These are phyloP conservation scores for Saccopteryx leptura DNA, from an alignment of 2,113 vertebrate genomes.

Conservation along the genomic window DNA sequence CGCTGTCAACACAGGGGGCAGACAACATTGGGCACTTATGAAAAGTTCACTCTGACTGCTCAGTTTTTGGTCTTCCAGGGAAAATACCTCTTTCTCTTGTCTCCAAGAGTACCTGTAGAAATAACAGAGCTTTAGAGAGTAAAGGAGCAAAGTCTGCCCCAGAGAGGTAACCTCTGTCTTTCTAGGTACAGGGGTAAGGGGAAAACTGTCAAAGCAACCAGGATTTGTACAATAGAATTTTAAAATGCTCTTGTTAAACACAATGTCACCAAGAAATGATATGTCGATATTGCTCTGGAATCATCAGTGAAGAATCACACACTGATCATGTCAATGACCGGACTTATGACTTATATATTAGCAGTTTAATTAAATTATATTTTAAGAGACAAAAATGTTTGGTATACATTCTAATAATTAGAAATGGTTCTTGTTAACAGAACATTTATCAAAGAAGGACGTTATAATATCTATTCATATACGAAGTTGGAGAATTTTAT, in stretches of 20 bases:
- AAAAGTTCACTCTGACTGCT: background rate
- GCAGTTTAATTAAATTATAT: conserved; percentile 70
- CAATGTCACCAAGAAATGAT: background rate
- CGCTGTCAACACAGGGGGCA: background rate
- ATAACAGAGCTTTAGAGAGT: background rate
- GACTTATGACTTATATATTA: background rate
- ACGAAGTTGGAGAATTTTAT: conserved; percentile 55
- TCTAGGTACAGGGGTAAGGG: background rate
- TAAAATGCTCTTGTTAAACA: background rate
- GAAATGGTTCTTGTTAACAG: conserved; percentile 21
- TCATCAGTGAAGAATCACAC: background rate
- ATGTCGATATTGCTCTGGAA: background rate
- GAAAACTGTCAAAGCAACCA: background rate
- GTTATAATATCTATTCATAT: conserved; percentile 29
- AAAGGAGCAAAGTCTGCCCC: background rate
- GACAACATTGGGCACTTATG: background rate
- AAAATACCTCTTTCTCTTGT: background rate
- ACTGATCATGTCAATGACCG: background rate
- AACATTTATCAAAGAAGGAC: background rate
- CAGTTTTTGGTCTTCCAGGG: background rate
- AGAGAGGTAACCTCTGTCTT: background rate
- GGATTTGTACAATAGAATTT: background rate
- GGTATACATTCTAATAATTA: conserved; percentile 54
- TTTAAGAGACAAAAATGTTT: conserved; percentile 56
- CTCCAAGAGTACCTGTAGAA: background rate